Base-by-base conservation (phyloP, 30 jellyfish, hydroid and myxozoan genomes). In the Hydractinia echinata region DNA sequence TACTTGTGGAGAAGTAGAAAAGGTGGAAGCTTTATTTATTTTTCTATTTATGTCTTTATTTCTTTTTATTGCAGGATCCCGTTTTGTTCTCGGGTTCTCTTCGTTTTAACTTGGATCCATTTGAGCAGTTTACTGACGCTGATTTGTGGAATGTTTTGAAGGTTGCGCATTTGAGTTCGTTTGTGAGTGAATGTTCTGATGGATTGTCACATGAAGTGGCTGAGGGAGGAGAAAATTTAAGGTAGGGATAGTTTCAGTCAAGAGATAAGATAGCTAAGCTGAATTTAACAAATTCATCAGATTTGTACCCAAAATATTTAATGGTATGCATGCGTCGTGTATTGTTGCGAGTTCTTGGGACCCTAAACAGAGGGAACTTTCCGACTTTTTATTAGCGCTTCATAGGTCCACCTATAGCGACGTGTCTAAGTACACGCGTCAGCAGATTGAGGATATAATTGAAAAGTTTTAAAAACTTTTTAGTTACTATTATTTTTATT, bases 171-270 rank as follows among this genome's bases (percentile, higher is more conserved):
- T 62, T 95, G 62, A 89, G 86, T 55, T 66, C 66, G 6, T 82
- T 88, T 50, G 96, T 89, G 4, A 20, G 88, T 4, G 61, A 77
- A 51, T 64, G 87, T 61, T 84, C 49, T 52, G 67, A 73, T 4
- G 95, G 89, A 51, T 76, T 93, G 21, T 86, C 84, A 15, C 86
- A 86, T 67, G 83, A 77, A 50, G 89, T 89, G 13, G 73, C 82
- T 6, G 99, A 95, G 61, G 95, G 95, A 19, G 99, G 99, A 15
- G 95, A 89, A 52, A 95, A 95, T 92, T 85, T 94, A 69, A 94
- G 99, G 99, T 94, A 80, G 7, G 44, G 44, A 30, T 30, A 30
- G 1, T 30, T 30, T 30, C 44, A 30, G 44, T 30, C 44, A 30
- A 30, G 44, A 30, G 44, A 30, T 30, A 30, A 30, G 44, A 30